Conservation (phyloP, 1,140 invertebrate genomes). For the Grapholita molesta region DNA sequence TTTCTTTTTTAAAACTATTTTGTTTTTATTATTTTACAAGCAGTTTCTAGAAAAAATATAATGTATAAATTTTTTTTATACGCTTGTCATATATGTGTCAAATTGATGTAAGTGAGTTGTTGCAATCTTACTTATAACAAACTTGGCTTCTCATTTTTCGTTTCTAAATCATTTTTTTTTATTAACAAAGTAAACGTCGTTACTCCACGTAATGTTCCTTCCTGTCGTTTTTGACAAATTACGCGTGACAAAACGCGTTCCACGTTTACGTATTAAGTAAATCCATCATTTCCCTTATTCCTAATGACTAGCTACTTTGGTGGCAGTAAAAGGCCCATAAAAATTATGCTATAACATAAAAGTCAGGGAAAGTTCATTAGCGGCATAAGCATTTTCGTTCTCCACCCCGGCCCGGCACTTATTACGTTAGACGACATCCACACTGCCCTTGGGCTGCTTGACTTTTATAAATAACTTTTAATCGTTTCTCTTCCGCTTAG, state of each 20-base stretch:
- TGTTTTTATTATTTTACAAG: too few species aligned
- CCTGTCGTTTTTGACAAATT: constrained; percentile 6
- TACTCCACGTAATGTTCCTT: background rate
- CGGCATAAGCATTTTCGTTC: constrained; percentile 36
- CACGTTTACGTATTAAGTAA: constrained; percentile 18
- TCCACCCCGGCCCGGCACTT: constrained; percentile 25
- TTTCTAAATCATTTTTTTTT: background rate
- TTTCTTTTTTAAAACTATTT: too few species aligned
- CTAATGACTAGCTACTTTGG: constrained; percentile 36
- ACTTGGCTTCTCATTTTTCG: background rate
- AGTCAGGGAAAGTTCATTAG: constrained; percentile 43
- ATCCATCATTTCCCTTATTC: constrained; percentile 30
- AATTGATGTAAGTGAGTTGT: too few species aligned
- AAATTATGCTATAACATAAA: constrained; percentile 39
- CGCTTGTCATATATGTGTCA: too few species aligned
- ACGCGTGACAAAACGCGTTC: constrained; percentile 1
- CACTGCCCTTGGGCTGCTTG: constrained; percentile 11
- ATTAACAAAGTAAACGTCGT: too few species aligned
- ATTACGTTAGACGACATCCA: constrained; percentile 29
- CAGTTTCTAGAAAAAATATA: too few species aligned
- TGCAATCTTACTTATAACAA: too few species aligned
- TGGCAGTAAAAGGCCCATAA: constrained; percentile 39
- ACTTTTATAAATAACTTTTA: constrained; percentile 14
- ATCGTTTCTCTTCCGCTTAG: background rate
- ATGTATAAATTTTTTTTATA: too few species aligned